Conservation (phyloP, 2,888 invertebrate genomes). For the Leucoma salicis region DNA sequence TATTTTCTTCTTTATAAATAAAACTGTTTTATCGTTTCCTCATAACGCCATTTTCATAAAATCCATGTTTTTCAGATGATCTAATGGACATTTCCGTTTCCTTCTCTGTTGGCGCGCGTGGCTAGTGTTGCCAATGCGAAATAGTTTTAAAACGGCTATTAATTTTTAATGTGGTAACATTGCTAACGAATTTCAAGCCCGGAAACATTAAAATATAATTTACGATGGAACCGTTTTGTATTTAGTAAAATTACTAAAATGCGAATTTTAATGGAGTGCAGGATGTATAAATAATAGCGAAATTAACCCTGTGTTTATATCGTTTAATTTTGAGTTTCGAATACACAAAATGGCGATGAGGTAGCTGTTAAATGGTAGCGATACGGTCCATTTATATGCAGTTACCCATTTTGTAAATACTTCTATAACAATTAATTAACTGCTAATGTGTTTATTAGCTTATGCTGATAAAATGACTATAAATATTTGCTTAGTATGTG, state of each 20-base stretch:
- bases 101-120: slow-evolving; percentile 51
- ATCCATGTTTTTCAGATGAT: slow-evolving; percentile 64
- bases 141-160: slow-evolving; percentile 74
- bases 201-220: slow-evolving; percentile 79
- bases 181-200: slow-evolving; percentile 64
- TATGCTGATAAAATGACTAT: slow-evolving; percentile 11
- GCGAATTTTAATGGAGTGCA: slow-evolving; percentile 59
- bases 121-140: slow-evolving; percentile 70
- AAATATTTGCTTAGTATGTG: too few relatives aligned
- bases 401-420: slow-evolving; percentile 19
- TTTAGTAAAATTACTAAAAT: slow-evolving; percentile 75
- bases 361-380: slow-evolving; percentile 41
- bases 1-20: slow-evolving; percentile 48
- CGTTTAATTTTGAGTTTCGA: slow-evolving; percentile 48
- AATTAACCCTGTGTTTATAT: slow-evolving; percentile 57
- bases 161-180: slow-evolving; percentile 76
- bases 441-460: slow-evolving; percentile 28
- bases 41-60: slow-evolving; percentile 60
- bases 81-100: slow-evolving; percentile 74
- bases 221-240: slow-evolving; percentile 66
- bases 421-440: slow-evolving; percentile 27
- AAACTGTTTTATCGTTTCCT: slow-evolving; percentile 66
- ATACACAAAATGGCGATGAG: slow-evolving; percentile 50
- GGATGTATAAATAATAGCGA: slow-evolving; percentile 73
- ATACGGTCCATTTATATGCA: slow-evolving; percentile 30